Conservation (phyloP, 30 jellyfish, hydroid and myxozoan genomes). For the Hydractinia symbiolongicarpus region DNA sequence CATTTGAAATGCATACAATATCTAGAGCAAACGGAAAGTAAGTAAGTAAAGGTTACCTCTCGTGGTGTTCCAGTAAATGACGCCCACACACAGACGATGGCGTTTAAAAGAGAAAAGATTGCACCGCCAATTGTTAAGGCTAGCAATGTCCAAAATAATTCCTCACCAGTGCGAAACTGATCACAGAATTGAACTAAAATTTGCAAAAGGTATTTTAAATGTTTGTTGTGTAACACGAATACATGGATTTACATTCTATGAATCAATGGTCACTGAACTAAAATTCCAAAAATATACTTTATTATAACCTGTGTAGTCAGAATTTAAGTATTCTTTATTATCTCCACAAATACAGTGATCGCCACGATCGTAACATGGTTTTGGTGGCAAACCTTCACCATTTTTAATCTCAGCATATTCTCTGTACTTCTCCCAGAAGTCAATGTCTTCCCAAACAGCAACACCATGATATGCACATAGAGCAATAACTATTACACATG, state of each 20-base stretch:
- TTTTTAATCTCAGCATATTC: background rate
- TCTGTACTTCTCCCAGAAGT: constrained; percentile 22
- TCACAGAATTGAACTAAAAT: constrained; percentile 26
- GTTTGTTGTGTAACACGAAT: too few species aligned
- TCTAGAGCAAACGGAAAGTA: too few species aligned
- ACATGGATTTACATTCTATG: too few species aligned
- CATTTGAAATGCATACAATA: too few species aligned
- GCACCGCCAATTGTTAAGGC: constrained; percentile 11
- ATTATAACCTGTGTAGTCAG: background rate
- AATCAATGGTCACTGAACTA: too few species aligned
- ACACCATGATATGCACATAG: background rate
- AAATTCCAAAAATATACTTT: too few species aligned
- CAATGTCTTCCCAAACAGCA: background rate
- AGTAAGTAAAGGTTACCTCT: background rate
- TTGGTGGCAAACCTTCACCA: background rate
- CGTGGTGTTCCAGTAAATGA: background rate
- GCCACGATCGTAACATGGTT: constrained; percentile 11
- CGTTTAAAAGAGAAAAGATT: constrained; percentile 3
- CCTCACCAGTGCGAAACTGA: constrained; percentile 17
- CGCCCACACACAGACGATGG: background rate
- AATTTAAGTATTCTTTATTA: background rate
- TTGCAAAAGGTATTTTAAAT: too few species aligned
- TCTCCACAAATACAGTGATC: background rate
- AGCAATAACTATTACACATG: background rate
- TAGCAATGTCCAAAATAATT: constrained; percentile 17